Percentiles rank a stretch among this genome's conserved stretches.
These are phyloP conservation scores for Dipodomys ordii DNA, from an alignment of 2,113 vertebrate species.

Conservation along the genomic window DNA sequence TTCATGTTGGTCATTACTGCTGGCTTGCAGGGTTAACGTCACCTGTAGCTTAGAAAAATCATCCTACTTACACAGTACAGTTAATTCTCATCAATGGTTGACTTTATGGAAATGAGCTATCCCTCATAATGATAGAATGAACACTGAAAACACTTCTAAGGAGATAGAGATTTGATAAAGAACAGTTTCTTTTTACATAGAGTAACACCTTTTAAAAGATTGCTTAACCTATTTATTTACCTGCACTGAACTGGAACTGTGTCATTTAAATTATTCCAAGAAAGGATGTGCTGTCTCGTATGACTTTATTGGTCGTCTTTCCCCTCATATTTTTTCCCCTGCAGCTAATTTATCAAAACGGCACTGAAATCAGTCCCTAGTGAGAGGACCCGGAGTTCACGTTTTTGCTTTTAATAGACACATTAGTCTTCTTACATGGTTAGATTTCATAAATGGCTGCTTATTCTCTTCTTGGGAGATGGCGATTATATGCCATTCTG, in stretches of 20 bases:
- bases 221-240: slow-evolving; percentile 69
- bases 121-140: slow-evolving; percentile 32
- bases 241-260: slow-evolving; percentile 51
- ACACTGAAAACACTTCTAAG: slow-evolving; percentile 23
- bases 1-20: background rate
- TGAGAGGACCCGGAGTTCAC: slow-evolving; percentile 86
- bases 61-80: background rate
- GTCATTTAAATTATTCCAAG: slow-evolving; percentile 56
- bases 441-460: slow-evolving; percentile 83
- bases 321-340: slow-evolving; percentile 71
- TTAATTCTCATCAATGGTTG: slow-evolving; percentile 31
- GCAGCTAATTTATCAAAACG: slow-evolving; percentile 86
- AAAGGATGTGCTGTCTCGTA: slow-evolving; percentile 73
- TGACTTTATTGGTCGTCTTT: slow-evolving; percentile 78
- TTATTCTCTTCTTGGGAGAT: slow-evolving; percentile 78
- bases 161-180: background rate
- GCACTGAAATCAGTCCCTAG: slow-evolving; percentile 85
- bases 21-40: slow-evolving; percentile 31
- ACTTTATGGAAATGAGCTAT: slow-evolving; percentile 38
- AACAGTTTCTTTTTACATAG: background rate
- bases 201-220: background rate
- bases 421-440: slow-evolving; percentile 86
- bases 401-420: slow-evolving; percentile 87
- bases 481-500: slow-evolving; percentile 81
- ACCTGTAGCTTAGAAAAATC: slow-evolving; percentile 27